Evolutionary conservation across 2,113 vertebrate species (phyloP).

Genomic region (Cnemophilus loriae): DNA sequence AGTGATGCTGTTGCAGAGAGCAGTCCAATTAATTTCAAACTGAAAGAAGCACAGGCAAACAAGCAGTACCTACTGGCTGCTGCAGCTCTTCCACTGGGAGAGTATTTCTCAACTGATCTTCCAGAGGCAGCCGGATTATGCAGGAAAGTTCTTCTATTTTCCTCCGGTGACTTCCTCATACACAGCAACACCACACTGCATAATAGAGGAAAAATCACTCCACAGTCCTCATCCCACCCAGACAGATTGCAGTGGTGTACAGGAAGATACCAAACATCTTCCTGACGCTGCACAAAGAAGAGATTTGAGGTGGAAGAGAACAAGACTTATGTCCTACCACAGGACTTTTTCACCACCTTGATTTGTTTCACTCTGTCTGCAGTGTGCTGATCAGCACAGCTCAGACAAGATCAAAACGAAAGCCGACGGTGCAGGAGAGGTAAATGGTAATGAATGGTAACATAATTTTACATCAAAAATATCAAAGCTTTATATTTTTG

Average conservation of each 20-base stretch:
- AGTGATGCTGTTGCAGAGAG: not conserved
- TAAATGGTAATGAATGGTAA: not conserved
- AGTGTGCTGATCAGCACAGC: not conserved
- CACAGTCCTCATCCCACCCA: not conserved
- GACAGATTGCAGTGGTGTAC: not conserved
- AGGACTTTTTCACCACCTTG: not conserved
- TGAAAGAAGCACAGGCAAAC: not conserved
- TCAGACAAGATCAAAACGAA: not conserved
- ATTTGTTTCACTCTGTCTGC: not conserved
- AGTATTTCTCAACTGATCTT: not conserved
- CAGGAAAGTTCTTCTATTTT: not conserved
- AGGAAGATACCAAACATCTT: not conserved
- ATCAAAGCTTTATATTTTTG: not conserved
- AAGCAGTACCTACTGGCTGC: not conserved
- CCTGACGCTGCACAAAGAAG: not conserved
- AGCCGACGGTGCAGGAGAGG: not conserved
- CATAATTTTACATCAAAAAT: not conserved
- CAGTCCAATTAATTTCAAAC: not conserved
- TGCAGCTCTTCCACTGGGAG: not conserved
- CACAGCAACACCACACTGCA: not conserved
- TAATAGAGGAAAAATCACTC: not conserved
- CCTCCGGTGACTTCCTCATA: not conserved
- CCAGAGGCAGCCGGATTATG: not conserved
- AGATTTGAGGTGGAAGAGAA: not conserved
- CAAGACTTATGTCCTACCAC: not conserved